These are phyloP conservation scores for Caenorhabditis remanei DNA, from an alignment of 1,140 invertebrate genomes.

Conservation along the genomic window DNA sequence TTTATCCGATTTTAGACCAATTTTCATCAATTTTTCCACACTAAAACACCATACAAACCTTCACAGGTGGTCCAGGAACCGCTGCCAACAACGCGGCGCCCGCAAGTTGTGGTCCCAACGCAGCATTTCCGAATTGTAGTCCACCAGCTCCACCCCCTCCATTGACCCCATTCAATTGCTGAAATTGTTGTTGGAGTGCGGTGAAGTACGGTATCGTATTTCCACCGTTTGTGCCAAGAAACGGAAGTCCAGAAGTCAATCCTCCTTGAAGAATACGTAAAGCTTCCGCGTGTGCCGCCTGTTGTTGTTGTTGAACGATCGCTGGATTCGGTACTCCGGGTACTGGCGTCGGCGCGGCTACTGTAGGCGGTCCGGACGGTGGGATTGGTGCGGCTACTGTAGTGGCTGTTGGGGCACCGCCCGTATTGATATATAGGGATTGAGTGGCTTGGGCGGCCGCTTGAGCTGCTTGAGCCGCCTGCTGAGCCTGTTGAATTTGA, in stretches of 20 bases:
- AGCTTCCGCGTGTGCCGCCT: background rate
- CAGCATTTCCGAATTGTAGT: constrained; percentile 15
- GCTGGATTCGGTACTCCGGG: background rate
- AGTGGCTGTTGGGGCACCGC: background rate
- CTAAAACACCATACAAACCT: background rate
- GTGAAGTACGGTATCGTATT: background rate
- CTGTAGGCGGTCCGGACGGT: background rate
- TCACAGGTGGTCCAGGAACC: background rate
- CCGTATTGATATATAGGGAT: constrained; percentile 14
- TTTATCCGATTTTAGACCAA: too few species aligned
- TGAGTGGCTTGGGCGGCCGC: background rate
- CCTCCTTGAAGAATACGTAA: background rate
- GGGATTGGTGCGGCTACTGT: too few species aligned
- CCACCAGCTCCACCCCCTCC: background rate
- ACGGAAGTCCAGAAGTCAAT: background rate
- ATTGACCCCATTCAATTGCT: background rate
- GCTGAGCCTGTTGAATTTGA: constrained; percentile 23
- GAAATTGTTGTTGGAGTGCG: background rate
- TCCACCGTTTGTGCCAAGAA: background rate
- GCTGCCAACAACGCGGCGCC: background rate
- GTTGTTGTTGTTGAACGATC: background rate
- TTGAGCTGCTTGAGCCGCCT: background rate
- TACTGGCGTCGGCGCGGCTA: background rate
- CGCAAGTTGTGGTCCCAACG: constrained; percentile 17
- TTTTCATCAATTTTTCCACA: background rate